Percentiles rank a stretch among this genome's conserved stretches.
These are phyloP conservation scores for Numenius arquata DNA, from an alignment of 2,113 vertebrate genomes.

Conservation along the genomic window DNA sequence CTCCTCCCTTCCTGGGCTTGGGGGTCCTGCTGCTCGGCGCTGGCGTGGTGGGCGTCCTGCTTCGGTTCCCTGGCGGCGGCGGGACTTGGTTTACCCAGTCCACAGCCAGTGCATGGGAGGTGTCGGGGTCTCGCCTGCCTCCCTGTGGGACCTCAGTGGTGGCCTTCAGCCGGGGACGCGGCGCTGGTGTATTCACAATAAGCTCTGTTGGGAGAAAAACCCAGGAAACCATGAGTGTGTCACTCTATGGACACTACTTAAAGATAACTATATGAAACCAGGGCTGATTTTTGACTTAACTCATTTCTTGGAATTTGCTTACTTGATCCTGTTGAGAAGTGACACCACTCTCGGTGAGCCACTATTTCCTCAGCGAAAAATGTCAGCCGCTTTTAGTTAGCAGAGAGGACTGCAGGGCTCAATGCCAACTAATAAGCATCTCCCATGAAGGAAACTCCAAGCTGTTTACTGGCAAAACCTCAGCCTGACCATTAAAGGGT, in stretches of 20 bases:
- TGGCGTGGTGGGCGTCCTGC: neutral
- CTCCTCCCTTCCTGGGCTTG: conserved; percentile 33
- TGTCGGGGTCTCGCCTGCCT: neutral
- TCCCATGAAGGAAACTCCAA: neutral
- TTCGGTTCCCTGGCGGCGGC: neutral
- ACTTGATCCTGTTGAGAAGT: neutral
- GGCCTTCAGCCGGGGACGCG: neutral
- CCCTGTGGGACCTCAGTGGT: neutral
- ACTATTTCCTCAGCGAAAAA: neutral
- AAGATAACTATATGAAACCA: neutral
- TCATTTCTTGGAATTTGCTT: neutral
- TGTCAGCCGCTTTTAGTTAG: neutral
- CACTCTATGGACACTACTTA: neutral
- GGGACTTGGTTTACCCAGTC: conserved; percentile 69
- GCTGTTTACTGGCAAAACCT: neutral
- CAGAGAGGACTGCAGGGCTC: neutral
- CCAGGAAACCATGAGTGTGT: neutral
- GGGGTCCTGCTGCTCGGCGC: neutral
- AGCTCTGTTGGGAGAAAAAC: conserved; percentile 71
- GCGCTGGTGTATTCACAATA: conserved; percentile 64
- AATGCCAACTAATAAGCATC: neutral
- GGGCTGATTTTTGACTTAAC: neutral
- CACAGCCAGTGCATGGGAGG: neutral
- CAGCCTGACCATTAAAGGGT: neutral
- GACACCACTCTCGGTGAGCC: accelerated